Percentiles rank a stretch among this genome's conserved stretches.
phyloP scores from a whole-genome alignment of 2,888 invertebrate genomes.

The Mechanitis mazaeus region DNA sequence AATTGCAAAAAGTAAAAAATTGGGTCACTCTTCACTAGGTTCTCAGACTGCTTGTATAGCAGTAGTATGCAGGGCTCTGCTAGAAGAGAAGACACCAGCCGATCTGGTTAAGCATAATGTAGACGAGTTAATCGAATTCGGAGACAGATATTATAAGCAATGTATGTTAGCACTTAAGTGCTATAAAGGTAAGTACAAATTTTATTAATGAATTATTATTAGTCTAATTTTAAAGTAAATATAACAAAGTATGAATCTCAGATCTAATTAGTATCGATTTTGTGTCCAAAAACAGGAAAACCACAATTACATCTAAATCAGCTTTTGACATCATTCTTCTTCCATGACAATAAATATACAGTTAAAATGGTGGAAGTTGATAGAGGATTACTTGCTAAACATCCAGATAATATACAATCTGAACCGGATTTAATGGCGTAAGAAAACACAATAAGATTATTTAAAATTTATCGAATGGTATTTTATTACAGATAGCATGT shows the following conservation, averaged over 20 bases:
- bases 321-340: slow-evolving; percentile 52
- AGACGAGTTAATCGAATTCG: slow-evolving; percentile 53
- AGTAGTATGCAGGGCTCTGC: slow-evolving; percentile 49
- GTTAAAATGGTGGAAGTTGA: slow-evolving; percentile 52
- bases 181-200: slow-evolving; percentile 52
- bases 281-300: slow-evolving; percentile 44
- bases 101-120: slow-evolving; percentile 48
- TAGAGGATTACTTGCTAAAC: slow-evolving; percentile 54
- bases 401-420: slow-evolving; percentile 53
- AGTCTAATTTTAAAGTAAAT: not conserved
- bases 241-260: not conserved
- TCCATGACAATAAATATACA: slow-evolving; percentile 62
- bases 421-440: slow-evolving; percentile 56
- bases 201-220: not conserved
- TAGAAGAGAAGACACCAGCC: slow-evolving; percentile 54
- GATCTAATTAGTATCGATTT: not conserved
- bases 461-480: too few relatives aligned
- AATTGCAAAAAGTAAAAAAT: too few relatives aligned
- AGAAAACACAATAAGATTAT: slow-evolving; percentile 30
- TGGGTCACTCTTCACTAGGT: slow-evolving; percentile 36
- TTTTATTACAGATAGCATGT: too few relatives aligned
- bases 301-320: slow-evolving; percentile 57
- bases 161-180: slow-evolving; percentile 59
- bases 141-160: slow-evolving; percentile 56
- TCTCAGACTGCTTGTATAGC: slow-evolving; percentile 67